A percentile compares a stretch with the other conserved stretches of the same genome.
phyloP scores from a whole-genome alignment of 2,888 invertebrate species.

The Diplolepis rosae region DNA sequence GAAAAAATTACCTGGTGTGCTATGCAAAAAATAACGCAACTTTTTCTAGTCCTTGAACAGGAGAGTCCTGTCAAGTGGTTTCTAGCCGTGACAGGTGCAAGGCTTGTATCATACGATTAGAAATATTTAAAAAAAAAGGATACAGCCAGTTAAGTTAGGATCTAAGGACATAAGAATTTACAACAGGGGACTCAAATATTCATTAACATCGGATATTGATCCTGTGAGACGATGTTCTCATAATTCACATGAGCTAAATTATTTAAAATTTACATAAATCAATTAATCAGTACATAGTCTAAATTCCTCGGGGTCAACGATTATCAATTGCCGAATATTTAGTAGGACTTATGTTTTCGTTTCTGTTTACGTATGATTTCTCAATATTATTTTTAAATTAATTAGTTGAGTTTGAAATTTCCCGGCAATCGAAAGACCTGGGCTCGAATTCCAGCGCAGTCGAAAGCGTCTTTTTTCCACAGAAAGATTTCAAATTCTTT shows the following conservation, averaged over 20 bases:
- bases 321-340: too few species aligned
- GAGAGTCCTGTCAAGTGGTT: not conserved
- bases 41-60: conserved; percentile 59
- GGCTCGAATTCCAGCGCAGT: too few species aligned
- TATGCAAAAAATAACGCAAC: conserved; percentile 51
- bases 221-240: too few species aligned
- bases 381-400: not conserved
- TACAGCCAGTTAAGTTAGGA: conserved; percentile 38
- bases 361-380: not conserved
- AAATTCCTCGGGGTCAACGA: too few species aligned
- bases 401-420: too few species aligned
- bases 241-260: too few species aligned
- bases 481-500: too few species aligned
- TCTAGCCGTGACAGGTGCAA: conserved; percentile 37
- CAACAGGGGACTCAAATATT: not conserved
- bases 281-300: too few species aligned
- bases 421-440: too few species aligned
- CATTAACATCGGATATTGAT: too few species aligned
- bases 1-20: conserved; percentile 60
- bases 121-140: conserved; percentile 43
- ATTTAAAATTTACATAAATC: too few species aligned
- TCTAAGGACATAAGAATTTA: not conserved
- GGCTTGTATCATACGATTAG: conserved; percentile 34
- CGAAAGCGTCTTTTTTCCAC: too few species aligned
- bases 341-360: not conserved